Percentiles rank a stretch among this genome's conserved stretches.
Conservation (phyloP, 2,888 invertebrate species). For the Tipula unca region DNA sequence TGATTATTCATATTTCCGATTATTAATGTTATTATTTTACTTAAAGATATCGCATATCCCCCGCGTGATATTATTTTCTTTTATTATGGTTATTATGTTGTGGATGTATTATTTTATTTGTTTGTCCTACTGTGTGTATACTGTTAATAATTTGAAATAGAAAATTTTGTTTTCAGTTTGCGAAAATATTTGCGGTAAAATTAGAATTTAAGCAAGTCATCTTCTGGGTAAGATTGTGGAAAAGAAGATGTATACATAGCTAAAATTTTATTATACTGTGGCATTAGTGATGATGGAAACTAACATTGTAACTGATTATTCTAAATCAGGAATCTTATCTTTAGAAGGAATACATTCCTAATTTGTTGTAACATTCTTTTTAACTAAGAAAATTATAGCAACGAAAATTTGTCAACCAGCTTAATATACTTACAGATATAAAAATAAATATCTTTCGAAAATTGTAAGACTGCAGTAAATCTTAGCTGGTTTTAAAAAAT, state of each 20-base stretch:
- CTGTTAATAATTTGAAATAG: background rate
- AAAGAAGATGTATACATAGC: background rate
- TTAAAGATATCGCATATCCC: slow-evolving; percentile 8
- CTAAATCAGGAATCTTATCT: too few species aligned
- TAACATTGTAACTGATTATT: too few species aligned
- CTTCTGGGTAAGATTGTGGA: background rate
- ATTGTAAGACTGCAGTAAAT: too few species aligned
- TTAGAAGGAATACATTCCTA: too few species aligned
- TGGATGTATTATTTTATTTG: background rate
- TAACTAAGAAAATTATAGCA: too few species aligned
- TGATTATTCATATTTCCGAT: slow-evolving; percentile 14
- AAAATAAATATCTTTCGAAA: too few species aligned
- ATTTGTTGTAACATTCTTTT: too few species aligned
- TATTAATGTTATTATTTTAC: slow-evolving; percentile 14
- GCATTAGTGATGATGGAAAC: too few species aligned
- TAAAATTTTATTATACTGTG: too few species aligned
- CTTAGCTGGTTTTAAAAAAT: too few species aligned
- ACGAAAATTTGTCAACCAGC: too few species aligned
- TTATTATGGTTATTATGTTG: background rate
- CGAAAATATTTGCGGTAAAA: background rate
- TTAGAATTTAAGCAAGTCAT: background rate
- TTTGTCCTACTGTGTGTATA: background rate
- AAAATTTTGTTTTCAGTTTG: background rate
- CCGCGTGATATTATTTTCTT: background rate
- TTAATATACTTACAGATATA: too few species aligned